Evolutionary conservation across 35 echinoderm and acorn worm species (phyloP).

Genomic region (Heliocidaris erythrogramma): DNA sequence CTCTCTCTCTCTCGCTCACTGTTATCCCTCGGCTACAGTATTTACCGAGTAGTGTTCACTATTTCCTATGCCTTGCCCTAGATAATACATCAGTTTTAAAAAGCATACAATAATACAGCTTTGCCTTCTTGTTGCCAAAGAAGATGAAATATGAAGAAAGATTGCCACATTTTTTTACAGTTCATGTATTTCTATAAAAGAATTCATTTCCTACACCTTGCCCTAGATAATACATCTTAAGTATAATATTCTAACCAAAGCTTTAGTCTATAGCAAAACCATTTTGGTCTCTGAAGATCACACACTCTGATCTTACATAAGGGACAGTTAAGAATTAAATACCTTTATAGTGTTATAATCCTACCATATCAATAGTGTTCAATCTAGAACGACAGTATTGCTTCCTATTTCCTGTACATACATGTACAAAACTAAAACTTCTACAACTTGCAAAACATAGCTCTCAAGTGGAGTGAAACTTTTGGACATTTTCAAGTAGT

Average conservation of each 20-base stretch:
- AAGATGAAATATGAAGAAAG: background rate
- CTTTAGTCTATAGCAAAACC: background rate
- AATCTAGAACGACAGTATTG: background rate
- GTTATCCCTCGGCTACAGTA: background rate
- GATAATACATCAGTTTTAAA: background rate
- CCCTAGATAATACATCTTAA: too few species aligned
- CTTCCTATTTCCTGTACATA: background rate
- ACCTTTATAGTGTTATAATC: background rate
- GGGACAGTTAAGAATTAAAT: background rate
- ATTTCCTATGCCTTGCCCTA: background rate
- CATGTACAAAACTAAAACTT: background rate
- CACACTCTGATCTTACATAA: background rate
- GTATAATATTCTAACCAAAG: too few species aligned
- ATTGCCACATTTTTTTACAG: too few species aligned
- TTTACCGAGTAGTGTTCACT: background rate
- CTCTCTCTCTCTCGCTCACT: too few species aligned
- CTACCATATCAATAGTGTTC: background rate
- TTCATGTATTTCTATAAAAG: too few species aligned
- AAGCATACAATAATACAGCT: background rate
- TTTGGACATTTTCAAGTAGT: background rate
- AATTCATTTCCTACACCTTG: too few species aligned
- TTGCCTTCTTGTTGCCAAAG: background rate
- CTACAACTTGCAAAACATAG: background rate
- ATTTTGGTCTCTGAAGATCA: background rate
- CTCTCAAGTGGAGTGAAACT: background rate